These are phyloP conservation scores for Geotria australis DNA, from an alignment of 2,797 vertebrate species.

Conservation along the genomic window DNA sequence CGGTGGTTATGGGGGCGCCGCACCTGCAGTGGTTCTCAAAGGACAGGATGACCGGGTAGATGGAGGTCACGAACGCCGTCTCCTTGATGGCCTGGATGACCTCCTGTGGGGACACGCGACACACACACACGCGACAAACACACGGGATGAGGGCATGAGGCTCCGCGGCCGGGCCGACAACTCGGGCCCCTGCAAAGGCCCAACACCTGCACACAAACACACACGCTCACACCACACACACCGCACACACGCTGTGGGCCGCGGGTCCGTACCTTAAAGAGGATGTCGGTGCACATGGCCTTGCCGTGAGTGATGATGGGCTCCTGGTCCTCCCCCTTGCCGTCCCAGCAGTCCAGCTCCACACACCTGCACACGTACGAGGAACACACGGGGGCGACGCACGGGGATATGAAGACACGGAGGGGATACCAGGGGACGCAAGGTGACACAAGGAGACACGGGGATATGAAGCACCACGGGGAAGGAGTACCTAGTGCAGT, in stretches of 20 bases:
- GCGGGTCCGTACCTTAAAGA: conserved; percentile 49
- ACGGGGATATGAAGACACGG: too few relatives aligned
- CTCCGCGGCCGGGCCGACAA: too few relatives aligned
- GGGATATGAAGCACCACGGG: too few relatives aligned
- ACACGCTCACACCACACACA: not conserved
- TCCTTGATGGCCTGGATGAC: conserved; percentile 93
- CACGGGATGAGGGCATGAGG: too few relatives aligned
- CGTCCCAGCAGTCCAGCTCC: conserved; percentile 94
- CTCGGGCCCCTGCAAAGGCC: not conserved
- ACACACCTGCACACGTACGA: conserved; percentile 29
- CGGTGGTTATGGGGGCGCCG: too few relatives aligned
- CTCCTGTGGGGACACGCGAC: conserved; percentile 19
- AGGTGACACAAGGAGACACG: too few relatives aligned
- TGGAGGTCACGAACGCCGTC: conserved; percentile 74
- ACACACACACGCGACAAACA: not conserved
- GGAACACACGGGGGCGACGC: not conserved
- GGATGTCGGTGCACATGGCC: conserved; percentile 95
- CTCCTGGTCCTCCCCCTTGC: conserved; percentile 93
- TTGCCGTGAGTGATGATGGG: conserved; percentile 96
- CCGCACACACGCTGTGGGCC: not conserved
- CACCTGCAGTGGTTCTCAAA: conserved; percentile 99
- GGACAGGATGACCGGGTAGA: conserved; percentile 79
- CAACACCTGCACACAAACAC: not conserved
- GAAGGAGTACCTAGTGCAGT: too few relatives aligned
- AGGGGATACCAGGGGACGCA: too few relatives aligned